Conservation (phyloP, 2,797 vertebrate genomes). For the Amazona finschi region DNA sequence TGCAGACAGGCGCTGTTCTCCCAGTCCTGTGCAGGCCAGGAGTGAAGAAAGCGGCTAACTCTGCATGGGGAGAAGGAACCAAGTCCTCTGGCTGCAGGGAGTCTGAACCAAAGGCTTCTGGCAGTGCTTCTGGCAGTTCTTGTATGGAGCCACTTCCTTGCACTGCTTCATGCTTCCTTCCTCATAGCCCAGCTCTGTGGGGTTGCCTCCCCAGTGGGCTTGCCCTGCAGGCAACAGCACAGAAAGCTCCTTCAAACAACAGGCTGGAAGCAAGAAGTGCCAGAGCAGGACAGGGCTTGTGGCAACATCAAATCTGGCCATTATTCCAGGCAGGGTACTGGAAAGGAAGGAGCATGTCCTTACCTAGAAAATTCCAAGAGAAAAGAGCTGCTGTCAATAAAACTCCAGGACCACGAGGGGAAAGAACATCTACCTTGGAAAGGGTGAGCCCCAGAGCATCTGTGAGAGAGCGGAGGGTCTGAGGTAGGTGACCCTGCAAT, state of each 20-base stretch:
- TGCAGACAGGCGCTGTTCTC: neutral
- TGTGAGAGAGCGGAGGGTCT: neutral
- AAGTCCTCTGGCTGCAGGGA: neutral
- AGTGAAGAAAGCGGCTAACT: accelerated
- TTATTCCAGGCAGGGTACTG: neutral
- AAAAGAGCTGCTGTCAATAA: neutral
- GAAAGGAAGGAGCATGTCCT: neutral
- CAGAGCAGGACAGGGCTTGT: neutral
- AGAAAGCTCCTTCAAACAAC: neutral
- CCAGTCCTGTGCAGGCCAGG: neutral
- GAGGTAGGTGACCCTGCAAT: neutral
- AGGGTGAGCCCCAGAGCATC: neutral
- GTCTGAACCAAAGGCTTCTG: neutral
- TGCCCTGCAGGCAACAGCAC: neutral
- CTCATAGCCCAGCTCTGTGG: neutral
- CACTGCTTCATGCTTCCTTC: neutral
- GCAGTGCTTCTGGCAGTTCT: neutral
- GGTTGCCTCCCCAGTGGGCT: neutral
- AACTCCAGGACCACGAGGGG: neutral
- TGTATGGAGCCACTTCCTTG: neutral
- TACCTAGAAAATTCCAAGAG: too few relatives aligned
- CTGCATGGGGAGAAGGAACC: neutral
- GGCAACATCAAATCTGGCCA: neutral
- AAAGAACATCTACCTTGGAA: neutral
- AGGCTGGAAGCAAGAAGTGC: neutral